Conservation (phyloP, 2,888 invertebrate species). For the Ernsta delagoae region DNA sequence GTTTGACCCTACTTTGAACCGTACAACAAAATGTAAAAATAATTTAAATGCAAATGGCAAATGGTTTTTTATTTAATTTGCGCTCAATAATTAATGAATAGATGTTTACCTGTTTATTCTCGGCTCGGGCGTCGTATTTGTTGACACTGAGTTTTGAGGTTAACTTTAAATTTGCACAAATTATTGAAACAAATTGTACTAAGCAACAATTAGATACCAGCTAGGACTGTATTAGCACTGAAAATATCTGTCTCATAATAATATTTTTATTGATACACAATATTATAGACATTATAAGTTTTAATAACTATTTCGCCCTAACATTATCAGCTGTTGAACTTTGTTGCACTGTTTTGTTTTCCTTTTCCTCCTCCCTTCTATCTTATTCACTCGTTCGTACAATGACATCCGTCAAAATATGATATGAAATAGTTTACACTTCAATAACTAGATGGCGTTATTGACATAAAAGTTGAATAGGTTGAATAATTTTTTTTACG, state of each 20-base stretch:
- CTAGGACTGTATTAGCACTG: constrained; percentile 41
- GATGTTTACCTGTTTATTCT: no score
- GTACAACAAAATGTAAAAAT: no score
- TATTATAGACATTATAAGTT: constrained; percentile 33
- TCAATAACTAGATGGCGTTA: constrained; percentile 44
- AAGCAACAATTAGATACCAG: constrained; percentile 27
- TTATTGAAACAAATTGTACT: constrained; percentile 1
- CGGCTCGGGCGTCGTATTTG: no score
- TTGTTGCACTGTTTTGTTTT: constrained; percentile 44
- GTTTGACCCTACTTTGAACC: no score
- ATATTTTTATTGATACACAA: constrained; percentile 40
- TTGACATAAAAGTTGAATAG: neutral
- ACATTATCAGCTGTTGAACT: constrained; percentile 51
- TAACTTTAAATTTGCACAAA: constrained; percentile 32
- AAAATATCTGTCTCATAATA: constrained; percentile 42
- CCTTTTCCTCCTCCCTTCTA: constrained; percentile 28
- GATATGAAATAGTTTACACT: constrained; percentile 35
- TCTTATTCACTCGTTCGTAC: constrained; percentile 36
- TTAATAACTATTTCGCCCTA: constrained; percentile 44
- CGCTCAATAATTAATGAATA: no score
- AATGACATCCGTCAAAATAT: neutral
- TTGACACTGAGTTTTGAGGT: constrained; percentile 47
- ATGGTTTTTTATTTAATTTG: no score
- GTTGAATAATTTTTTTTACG: no score
- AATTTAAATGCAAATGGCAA: no score